A percentile compares a stretch with the other conserved stretches of the same genome.
Evolutionary conservation across 1,140 invertebrate species (phyloP).

Genomic region (Apolygus lucorum): DNA sequence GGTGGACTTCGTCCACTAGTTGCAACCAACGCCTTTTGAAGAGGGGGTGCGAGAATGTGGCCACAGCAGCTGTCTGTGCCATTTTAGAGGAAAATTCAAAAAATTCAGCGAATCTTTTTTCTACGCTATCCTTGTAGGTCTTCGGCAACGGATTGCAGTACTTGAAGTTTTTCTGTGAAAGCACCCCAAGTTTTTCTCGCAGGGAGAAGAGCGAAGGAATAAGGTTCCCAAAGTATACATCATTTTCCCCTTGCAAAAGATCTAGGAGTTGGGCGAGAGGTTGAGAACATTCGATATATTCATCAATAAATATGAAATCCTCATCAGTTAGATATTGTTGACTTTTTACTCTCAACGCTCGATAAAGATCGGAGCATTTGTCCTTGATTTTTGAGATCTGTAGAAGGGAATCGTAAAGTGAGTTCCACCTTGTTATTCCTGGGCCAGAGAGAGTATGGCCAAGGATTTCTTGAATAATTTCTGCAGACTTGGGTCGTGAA

Average conservation of each 20-base stretch:
- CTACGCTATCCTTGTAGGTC: background rate
- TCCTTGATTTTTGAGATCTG: background rate
- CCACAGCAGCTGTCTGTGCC: constrained; percentile 20
- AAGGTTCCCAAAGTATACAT: constrained; percentile 14
- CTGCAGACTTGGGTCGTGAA: constrained; percentile 1
- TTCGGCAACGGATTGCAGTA: constrained; percentile 8
- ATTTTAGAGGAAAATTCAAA: constrained; percentile 18
- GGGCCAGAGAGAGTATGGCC: constrained; percentile 2
- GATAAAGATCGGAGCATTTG: background rate
- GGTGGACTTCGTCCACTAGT: background rate
- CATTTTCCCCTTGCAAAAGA: constrained; percentile 24
- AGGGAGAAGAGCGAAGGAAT: constrained; percentile 23
- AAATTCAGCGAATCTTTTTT: constrained; percentile 22
- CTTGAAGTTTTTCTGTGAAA: background rate
- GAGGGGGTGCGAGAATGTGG: constrained; percentile 17
- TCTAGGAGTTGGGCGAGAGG: constrained; percentile 25
- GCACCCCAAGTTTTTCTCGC: constrained; percentile 1
- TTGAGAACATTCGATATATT: constrained; percentile 6
- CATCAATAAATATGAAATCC: background rate
- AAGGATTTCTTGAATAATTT: background rate
- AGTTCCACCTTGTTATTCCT: background rate
- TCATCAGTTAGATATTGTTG: background rate
- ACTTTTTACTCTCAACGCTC: background rate
- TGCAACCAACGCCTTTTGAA: constrained; percentile 18
- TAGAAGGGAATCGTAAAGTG: background rate